Percentiles rank a stretch among this genome's conserved stretches.
phyloP scores from a whole-genome alignment of 2,888 invertebrate genomes.

The Agrilus mali region DNA sequence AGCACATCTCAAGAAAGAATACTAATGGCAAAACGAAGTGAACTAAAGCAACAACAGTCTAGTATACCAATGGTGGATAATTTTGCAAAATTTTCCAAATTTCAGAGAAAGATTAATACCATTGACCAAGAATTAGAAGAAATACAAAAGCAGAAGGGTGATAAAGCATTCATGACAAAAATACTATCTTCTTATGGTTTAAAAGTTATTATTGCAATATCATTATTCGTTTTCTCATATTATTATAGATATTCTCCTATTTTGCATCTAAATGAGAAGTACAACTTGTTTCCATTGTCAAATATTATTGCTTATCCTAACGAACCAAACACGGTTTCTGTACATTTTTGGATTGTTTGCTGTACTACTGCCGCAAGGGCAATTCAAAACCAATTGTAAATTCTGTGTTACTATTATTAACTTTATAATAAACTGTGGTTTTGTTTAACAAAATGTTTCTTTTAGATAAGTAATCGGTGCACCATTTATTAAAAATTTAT shows the following conservation, averaged over 20 bases:
- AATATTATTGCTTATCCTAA: conserved; percentile 38
- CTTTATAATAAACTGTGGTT: too few relatives aligned
- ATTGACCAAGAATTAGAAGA: conserved; percentile 38
- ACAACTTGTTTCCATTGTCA: conserved; percentile 36
- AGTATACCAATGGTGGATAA: conserved; percentile 43
- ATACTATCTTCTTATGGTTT: conserved; percentile 29
- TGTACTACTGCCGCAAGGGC: conserved; percentile 30
- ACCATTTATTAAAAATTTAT: too few relatives aligned
- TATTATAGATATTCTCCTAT: conserved; percentile 36
- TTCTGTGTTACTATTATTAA: too few relatives aligned
- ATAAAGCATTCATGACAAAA: conserved; percentile 14
- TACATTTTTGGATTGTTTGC: conserved; percentile 40
- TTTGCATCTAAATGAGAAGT: conserved; percentile 31
- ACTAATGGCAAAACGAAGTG: conserved; percentile 31
- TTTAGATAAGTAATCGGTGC: too few relatives aligned
- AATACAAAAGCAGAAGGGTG: conserved; percentile 17
- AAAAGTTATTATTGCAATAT: conserved; percentile 27
- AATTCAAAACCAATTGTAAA: too few relatives aligned
- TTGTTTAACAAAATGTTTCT: too few relatives aligned
- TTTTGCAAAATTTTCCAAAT: conserved; percentile 45
- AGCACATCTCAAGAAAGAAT: conserved; percentile 35
- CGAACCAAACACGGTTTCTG: conserved; percentile 37
- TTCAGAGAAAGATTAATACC: conserved; percentile 44
- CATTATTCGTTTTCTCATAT: conserved; percentile 31
- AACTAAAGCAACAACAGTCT: conserved; percentile 38